Evolutionary conservation across 2,888 invertebrate species (phyloP).

Genomic region (Melinaea marsaeus): DNA sequence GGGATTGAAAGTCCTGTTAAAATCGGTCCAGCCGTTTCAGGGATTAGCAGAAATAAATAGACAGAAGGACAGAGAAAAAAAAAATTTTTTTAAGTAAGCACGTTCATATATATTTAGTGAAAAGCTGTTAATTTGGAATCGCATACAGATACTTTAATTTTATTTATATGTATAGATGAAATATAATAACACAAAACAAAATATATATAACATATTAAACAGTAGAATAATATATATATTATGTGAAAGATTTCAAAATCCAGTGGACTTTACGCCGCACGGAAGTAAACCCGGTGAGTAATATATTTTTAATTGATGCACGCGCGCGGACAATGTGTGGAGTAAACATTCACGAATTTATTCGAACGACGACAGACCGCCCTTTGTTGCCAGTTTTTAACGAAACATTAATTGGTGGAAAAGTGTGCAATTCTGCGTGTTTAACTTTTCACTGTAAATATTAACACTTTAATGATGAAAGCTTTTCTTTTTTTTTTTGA

Average conservation of each 20-base stretch:
- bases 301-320: slow-evolving; percentile 76
- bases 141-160: too few species aligned
- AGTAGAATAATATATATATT: not conserved
- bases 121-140: too few species aligned
- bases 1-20: too few species aligned
- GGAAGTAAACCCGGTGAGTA: slow-evolving; percentile 61
- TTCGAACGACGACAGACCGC: slow-evolving; percentile 55
- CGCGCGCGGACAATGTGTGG: slow-evolving; percentile 62
- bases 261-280: slow-evolving; percentile 22
- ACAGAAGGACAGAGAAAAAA: too few species aligned
- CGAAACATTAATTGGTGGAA: slow-evolving; percentile 70
- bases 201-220: not conserved
- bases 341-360: slow-evolving; percentile 69
- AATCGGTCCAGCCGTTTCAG: too few species aligned
- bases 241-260: not conserved
- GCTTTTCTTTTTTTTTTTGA: slow-evolving; percentile 15
- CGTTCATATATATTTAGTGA: too few species aligned
- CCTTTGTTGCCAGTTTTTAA: slow-evolving; percentile 67
- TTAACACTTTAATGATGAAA: slow-evolving; percentile 54
- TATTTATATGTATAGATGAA: too few species aligned
- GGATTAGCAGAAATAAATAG: too few species aligned
- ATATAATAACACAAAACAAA: too few species aligned
- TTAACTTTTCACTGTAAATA: slow-evolving; percentile 65
- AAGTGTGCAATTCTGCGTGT: slow-evolving; percentile 67
- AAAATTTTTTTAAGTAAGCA: too few species aligned